phyloP scores from a whole-genome alignment of 2,888 invertebrate species.

The Pegoplata infirma region DNA sequence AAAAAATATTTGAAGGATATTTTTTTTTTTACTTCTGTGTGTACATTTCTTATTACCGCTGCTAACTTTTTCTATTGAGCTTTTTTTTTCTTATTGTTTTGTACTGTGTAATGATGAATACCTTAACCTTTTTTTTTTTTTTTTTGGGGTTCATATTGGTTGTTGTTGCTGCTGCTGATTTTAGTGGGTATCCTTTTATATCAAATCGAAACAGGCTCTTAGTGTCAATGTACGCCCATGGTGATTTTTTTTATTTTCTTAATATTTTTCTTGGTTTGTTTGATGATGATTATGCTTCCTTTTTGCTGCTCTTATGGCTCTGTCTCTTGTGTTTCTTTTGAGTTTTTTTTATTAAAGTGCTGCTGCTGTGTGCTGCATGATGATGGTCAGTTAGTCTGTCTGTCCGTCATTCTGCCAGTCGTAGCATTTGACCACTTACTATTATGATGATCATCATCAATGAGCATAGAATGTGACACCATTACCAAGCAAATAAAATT shows the following conservation, averaged over 20 bases:
- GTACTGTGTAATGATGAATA: slow-evolving; percentile 51
- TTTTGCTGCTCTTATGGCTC: slow-evolving; percentile 1
- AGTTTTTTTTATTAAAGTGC: slow-evolving; percentile 63
- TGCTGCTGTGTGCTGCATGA: slow-evolving; percentile 37
- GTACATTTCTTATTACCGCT: slow-evolving; percentile 72
- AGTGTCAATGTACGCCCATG: slow-evolving; percentile 65
- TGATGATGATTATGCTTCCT: slow-evolving; percentile 9
- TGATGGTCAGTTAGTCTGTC: slow-evolving; percentile 53
- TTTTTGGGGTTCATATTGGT: too few species aligned
- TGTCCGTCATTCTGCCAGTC: too few species aligned
- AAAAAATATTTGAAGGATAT: slow-evolving; percentile 36
- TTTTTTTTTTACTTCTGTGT: slow-evolving; percentile 60
- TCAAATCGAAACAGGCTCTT: slow-evolving; percentile 41
- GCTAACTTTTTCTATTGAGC: slow-evolving; percentile 30
- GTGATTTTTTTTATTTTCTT: slow-evolving; percentile 46
- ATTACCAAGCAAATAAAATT: slow-evolving; percentile 65
- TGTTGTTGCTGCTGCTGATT: slow-evolving; percentile 20
- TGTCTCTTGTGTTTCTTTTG: slow-evolving; percentile 58
- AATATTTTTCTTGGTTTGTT: slow-evolving; percentile 32
- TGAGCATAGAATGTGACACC: slow-evolving; percentile 72
- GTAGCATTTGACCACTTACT: slow-evolving; percentile 46
- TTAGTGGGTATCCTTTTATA: slow-evolving; percentile 47
- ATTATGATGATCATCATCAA: slow-evolving; percentile 51
- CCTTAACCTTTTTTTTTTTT: slow-evolving; percentile 43
- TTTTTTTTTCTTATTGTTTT: slow-evolving; percentile 47